Conservation (phyloP, 2,113 vertebrate genomes). For the Hippocampus abdominalis region DNA sequence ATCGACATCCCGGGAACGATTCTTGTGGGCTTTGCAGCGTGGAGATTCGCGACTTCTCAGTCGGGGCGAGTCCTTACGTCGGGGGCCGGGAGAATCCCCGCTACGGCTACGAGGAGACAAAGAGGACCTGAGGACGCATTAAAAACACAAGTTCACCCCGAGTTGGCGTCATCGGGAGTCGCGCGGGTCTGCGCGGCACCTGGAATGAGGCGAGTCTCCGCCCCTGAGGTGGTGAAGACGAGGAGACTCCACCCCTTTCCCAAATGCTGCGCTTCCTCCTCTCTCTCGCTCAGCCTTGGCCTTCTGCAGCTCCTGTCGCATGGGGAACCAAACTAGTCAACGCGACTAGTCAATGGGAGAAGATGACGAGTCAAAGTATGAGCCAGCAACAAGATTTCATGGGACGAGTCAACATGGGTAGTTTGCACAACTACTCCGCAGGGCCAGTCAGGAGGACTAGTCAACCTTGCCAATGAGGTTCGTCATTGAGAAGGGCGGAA, state of each 20-base stretch:
- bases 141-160: neutral
- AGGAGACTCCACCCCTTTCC: constrained; percentile 61
- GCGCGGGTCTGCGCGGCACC: constrained; percentile 12
- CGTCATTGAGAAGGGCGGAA: too few species aligned
- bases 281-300: constrained; percentile 49
- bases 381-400: too few species aligned
- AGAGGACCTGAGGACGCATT: constrained; percentile 28
- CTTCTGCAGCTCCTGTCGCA: constrained; percentile 62
- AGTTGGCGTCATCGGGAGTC: neutral
- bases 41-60: constrained; percentile 63
- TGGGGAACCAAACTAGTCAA: neutral
- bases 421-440: too few species aligned
- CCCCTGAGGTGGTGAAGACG: constrained; percentile 57
- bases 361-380: too few species aligned
- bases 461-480: too few species aligned
- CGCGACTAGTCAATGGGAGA: too few species aligned
- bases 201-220: constrained; percentile 51
- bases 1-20: constrained; percentile 44
- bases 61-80: constrained; percentile 59
- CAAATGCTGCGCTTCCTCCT: constrained; percentile 43
- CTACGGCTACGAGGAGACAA: constrained; percentile 53
- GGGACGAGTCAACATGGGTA: too few species aligned
- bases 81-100: constrained; percentile 55
- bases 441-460: too few species aligned
- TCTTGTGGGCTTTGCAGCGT: constrained; percentile 56